Evolutionary conservation across 1,140 invertebrate genomes (phyloP), one percentile per base, ranked within the genome.

Genomic region (Antheraea pernyi): DNA sequence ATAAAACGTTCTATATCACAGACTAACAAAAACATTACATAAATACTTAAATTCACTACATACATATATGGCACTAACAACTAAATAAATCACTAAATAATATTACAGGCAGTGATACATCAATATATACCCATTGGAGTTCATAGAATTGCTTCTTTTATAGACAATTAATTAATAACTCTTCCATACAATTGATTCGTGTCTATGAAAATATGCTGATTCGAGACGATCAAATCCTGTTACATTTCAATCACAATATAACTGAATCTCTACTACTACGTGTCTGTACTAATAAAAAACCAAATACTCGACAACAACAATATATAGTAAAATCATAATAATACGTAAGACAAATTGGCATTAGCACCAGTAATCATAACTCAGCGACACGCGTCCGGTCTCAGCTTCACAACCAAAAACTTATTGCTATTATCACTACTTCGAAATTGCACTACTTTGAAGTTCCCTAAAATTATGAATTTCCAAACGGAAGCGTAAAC

Each of bases 361-460:
- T 81, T 84, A 84, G 82, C 85, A 86, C 88, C 85, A 84, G 83
- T 86, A 66, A 79, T 76, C 72, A 77, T 81, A 69, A 80, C 62
- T 70, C 19, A 82, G 82, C 81, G 78, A 83, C 81, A 74, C 74
- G 72, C 79, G 72, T 53, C 46, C 73, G 71, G 74, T 76, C 77
- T 80, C 82, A 79, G 83, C 80, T 79, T 91, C 88, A 91, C 89
- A 91, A 91, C 89, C 89, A 82, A 89, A n/a, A 88, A 90, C 84
- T 89, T 91, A 91, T 88, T 85, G 86, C 88, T 89, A 88, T 86
- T 89, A 91, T 89, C 84, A 90, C 89, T 91, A 91, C 82, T 60
- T 77, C 70, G 74, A 77, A 81, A 86, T 89, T 86, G 84, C 83
- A 88, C 86, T 89, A 89, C 84, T 83, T 78, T 85, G 87, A 80